Base-by-base conservation (phyloP, 2,888 invertebrate species). In the Eutolmus rufibarbis region DNA sequence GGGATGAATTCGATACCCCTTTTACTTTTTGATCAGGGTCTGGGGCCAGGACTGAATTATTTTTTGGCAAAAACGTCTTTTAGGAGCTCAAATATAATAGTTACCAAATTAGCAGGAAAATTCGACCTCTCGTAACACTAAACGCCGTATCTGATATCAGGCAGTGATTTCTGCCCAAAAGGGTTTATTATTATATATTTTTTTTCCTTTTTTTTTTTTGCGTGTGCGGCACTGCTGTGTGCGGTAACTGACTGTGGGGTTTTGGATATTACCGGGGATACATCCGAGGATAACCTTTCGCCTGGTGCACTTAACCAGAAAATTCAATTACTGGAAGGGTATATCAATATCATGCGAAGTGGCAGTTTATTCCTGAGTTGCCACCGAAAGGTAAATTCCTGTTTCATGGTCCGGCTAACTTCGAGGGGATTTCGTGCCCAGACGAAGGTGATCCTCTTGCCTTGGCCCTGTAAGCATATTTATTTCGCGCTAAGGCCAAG, bases 41-140 rank as follows among this genome's bases (percentile, higher is more conserved):
- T 76, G 19, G 28, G 76, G 0, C 28, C 16, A 4, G 19, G 28
- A 19, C 23, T 51, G 16, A 77, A 46, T 23, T 37, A 31, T 81
- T 81, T 81, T 81, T 81, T 51, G 81, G 81, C 46, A 81, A 81
- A 56, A 56, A 56, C 81, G 8, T 46, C 56, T 56, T 81, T 81
- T 81, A 81, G 31, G 56, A 81, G 34, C 46, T 56, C 78, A 40
- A 76, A 76, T 51, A 51, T 51, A 77, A 28, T 78, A 86, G 86
- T 87, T 88, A 86, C 87, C 87, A 88, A 88, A 88, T 88, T 88
- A 88, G 86, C 88, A 88, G 86, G 87, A 88, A 88, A 88, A 88
- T 88, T 88, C 82, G 88, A 86, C 31, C 88, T n/a, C 74, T 31
- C 74, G 88, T 87, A 88, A 88, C 74, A 87, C 81, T 86, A 88